These are phyloP conservation scores for Lottia gigantea DNA, from an alignment of 2,888 invertebrate genomes.

Conservation along the genomic window DNA sequence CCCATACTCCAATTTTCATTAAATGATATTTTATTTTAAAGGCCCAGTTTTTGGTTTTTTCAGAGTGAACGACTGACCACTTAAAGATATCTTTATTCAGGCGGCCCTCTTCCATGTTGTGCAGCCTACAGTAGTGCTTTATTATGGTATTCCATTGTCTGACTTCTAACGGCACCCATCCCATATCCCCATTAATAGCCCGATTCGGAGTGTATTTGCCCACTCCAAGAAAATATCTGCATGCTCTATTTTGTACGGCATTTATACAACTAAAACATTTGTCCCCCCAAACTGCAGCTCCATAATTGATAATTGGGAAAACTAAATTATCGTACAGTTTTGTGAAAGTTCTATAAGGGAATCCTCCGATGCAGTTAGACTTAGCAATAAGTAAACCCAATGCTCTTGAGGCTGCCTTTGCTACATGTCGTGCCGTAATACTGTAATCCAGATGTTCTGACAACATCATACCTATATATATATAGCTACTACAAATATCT, in stretches of 20 bases:
- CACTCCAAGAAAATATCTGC: conserved; percentile 19
- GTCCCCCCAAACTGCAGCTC: conserved; percentile 19
- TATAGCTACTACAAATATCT: conserved; percentile 22
- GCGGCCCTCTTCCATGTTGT: not conserved
- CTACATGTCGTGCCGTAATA: conserved; percentile 15
- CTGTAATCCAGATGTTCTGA: conserved; percentile 22
- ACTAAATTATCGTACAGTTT: conserved; percentile 22
- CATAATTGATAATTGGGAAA: conserved; percentile 18
- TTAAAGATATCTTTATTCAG: conserved; percentile 1
- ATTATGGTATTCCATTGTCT: not conserved
- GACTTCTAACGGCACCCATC: conserved; percentile 18
- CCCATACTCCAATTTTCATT: not conserved
- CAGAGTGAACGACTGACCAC: not conserved
- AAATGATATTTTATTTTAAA: not conserved
- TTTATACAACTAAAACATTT: conserved; percentile 9
- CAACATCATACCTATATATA: conserved; percentile 20
- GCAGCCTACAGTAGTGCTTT: not conserved
- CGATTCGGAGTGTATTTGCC: conserved; percentile 19
- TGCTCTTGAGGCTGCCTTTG: conserved; percentile 14
- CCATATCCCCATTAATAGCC: conserved; percentile 21
- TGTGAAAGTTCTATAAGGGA: conserved; percentile 19
- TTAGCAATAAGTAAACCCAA: conserved; percentile 16
- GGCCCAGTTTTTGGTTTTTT: not conserved
- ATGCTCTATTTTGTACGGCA: conserved; percentile 18
- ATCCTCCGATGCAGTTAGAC: conserved; percentile 20